Base-by-base conservation (phyloP, 2,113 vertebrate genomes). In the Sceloporus tristichus region DNA sequence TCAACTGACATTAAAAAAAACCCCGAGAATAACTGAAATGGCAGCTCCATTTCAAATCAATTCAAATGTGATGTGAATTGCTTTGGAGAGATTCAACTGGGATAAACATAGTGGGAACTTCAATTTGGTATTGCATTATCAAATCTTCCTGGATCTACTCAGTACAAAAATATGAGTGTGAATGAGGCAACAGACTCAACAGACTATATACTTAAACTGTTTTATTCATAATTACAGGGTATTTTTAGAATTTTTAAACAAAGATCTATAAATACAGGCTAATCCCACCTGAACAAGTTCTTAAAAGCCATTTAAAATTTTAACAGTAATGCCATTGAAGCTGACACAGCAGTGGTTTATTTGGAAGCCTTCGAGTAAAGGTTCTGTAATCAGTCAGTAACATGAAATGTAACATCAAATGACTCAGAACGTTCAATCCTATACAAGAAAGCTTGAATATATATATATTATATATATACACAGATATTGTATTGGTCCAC, bases 151-250 rank as follows among this genome's bases (percentile, higher is more conserved):
- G 34, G 34, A 34, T 34, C 34, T 34, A 34, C 34, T 34, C 34
- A 34, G 34, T 34, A 34, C 34, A 34, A 34, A 34, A 34, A 34
- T 34, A 34, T 34, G 34, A 34, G 34, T 34, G 34, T 34, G 34
- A 34, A 34, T 34, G 34, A 79, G 53, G 3, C 70, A 40, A 0
- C 91, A 29, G 34, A 34, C 34, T 34, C 34, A 34, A 34, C 40
- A 14, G 42, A 42, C 89, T 40, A 92, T 88, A 87, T 97, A 95
- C 89, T 96, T 97, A 94, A 96, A 96, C 89, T 95, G 96, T 97
- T 98, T 98, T 97, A 93, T 93, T 97, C 91, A 95, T 97, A 98
- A 97, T 98, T 98, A 98, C 97, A 98, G 95, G 96, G 96, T 97
- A 96, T 93, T 97, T 93, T 97, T 97, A 97, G 97, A 96, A 96